A percentile compares a stretch with the other conserved stretches of the same genome.
Conservation (phyloP, 2,113 vertebrate species). For the Oncorhynchus masou region DNA sequence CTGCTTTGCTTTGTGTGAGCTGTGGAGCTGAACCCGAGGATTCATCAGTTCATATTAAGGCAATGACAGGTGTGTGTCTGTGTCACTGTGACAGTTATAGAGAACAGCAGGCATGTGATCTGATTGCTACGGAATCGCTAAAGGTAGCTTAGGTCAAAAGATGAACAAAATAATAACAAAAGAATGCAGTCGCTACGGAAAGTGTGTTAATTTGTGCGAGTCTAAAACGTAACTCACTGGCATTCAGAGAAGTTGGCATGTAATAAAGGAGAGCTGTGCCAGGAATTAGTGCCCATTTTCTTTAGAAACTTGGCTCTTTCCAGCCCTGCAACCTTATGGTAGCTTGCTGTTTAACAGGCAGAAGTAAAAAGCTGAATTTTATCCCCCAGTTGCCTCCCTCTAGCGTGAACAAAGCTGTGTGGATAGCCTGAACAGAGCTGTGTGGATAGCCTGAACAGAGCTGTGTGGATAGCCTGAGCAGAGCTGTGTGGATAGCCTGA, state of each 20-base stretch:
- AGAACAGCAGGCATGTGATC: neutral
- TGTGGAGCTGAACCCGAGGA: neutral
- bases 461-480: too few species aligned
- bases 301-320: slow-evolving; percentile 21
- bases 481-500: too few species aligned
- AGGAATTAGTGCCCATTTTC: slow-evolving; percentile 48
- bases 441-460: too few species aligned
- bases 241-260: slow-evolving; percentile 31
- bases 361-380: slow-evolving; percentile 18
- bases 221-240: slow-evolving; percentile 35
- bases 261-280: slow-evolving; percentile 28
- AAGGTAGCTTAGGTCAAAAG: neutral
- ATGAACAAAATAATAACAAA: slow-evolving; percentile 1
- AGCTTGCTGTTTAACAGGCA: slow-evolving; percentile 41
- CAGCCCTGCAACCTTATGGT: slow-evolving; percentile 20
- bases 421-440: slow-evolving; percentile 10
- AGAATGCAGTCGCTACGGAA: neutral
- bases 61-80: neutral
- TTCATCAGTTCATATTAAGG: neutral
- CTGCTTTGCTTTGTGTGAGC: neutral
- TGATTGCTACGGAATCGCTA: neutral
- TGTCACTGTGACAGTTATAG: neutral
- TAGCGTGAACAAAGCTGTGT: slow-evolving; percentile 12
- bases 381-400: slow-evolving; percentile 26
- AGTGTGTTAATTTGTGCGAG: slow-evolving; percentile 25